Evolutionary conservation across 2,888 invertebrate species (phyloP).

Genomic region (Tachystola acroxantha): DNA sequence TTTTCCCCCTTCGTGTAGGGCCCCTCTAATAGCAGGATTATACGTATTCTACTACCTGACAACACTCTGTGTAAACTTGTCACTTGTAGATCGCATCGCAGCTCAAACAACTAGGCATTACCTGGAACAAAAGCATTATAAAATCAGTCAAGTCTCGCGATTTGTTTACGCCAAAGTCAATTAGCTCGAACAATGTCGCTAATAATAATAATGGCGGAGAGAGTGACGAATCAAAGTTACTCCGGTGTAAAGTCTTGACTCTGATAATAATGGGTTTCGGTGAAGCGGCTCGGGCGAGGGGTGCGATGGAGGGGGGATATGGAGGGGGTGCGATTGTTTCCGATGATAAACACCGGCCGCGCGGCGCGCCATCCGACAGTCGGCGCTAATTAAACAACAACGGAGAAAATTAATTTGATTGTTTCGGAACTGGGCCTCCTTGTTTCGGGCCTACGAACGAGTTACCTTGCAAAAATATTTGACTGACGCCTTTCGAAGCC

Average conservation of each 20-base stretch:
- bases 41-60: slow-evolving; percentile 22
- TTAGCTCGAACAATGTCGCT: slow-evolving; percentile 64
- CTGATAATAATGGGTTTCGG: slow-evolving; percentile 72
- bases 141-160: slow-evolving; percentile 54
- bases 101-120: slow-evolving; percentile 31
- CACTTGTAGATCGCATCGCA: slow-evolving; percentile 11
- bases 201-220: slow-evolving; percentile 63
- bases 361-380: slow-evolving; percentile 68
- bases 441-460: slow-evolving; percentile 54
- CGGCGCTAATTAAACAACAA: slow-evolving; percentile 76
- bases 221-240: slow-evolving; percentile 74
- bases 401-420: slow-evolving; percentile 76
- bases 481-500: slow-evolving; percentile 39
- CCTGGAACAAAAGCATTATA: slow-evolving; percentile 68
- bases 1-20: slow-evolving; percentile 37
- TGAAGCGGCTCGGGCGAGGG: slow-evolving; percentile 38
- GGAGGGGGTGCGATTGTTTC: slow-evolving; percentile 64
- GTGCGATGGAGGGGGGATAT: slow-evolving; percentile 14
- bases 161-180: slow-evolving; percentile 63
- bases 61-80: slow-evolving; percentile 12
- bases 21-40: slow-evolving; percentile 15
- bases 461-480: slow-evolving; percentile 64
- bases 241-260: slow-evolving; percentile 69
- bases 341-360: slow-evolving; percentile 73
- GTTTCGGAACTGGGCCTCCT: slow-evolving; percentile 71